Conservation (phyloP, 2,888 invertebrate genomes). For the Patella depressa region DNA sequence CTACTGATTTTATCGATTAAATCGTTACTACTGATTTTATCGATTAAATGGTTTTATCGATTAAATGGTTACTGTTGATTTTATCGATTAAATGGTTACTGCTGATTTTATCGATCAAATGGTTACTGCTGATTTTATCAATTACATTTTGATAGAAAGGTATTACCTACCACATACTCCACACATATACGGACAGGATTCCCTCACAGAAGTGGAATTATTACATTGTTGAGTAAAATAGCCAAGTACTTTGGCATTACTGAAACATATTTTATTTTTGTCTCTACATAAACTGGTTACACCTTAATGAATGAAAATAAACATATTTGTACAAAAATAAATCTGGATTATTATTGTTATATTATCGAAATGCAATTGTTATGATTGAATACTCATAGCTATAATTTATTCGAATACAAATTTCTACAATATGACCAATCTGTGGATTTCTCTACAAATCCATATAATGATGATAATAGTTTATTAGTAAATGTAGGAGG, state of each 20-base stretch:
- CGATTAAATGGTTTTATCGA: too few relatives aligned
- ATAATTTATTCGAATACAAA: too few relatives aligned
- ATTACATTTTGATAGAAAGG: not conserved
- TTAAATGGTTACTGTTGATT: too few relatives aligned
- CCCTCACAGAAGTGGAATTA: not conserved
- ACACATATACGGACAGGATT: constrained; percentile 18
- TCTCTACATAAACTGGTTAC: not conserved
- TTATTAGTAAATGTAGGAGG: too few relatives aligned
- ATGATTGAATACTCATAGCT: too few relatives aligned
- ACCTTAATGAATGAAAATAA: too few relatives aligned
- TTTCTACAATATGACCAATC: too few relatives aligned
- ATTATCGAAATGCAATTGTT: too few relatives aligned
- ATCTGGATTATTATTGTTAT: too few relatives aligned
- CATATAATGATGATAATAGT: too few relatives aligned
- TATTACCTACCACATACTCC: constrained; percentile 12
- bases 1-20: not conserved
- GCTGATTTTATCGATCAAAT: not conserved
- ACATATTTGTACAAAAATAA: too few relatives aligned
- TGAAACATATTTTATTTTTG: constrained; percentile 7
- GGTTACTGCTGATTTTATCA: not conserved
- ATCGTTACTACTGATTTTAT: not conserved
- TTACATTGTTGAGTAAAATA: constrained; percentile 8
- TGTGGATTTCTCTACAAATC: too few relatives aligned
- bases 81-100: not conserved
- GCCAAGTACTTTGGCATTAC: not conserved